These are phyloP conservation scores for Pelusios castaneus DNA, from an alignment of 2,113 vertebrate genomes.

Conservation along the genomic window DNA sequence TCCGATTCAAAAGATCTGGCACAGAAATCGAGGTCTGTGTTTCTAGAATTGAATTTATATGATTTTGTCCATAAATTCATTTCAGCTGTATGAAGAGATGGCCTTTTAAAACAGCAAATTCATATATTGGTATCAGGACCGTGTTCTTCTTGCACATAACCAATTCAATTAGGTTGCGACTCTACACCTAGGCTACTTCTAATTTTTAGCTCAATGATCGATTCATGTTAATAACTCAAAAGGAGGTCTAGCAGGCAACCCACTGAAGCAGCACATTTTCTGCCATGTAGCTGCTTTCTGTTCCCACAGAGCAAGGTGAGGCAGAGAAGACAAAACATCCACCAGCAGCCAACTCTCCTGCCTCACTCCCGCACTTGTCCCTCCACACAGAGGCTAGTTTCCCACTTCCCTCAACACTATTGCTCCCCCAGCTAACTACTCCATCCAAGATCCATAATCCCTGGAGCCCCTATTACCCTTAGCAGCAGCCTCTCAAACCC, in stretches of 20 bases:
- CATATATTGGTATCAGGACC: neutral
- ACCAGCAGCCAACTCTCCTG: neutral
- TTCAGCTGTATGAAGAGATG: neutral
- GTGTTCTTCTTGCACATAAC: neutral
- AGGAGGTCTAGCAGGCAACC: constrained; percentile 1
- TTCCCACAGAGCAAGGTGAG: constrained; percentile 26
- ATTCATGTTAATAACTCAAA: constrained; percentile 10
- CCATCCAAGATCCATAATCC: neutral
- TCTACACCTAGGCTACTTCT: neutral
- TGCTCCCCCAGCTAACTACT: neutral
- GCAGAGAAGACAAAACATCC: neutral
- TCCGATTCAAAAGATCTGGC: neutral
- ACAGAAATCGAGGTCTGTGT: neutral
- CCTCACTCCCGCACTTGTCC: neutral
- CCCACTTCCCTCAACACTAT: neutral
- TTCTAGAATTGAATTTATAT: neutral
- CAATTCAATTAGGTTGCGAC: neutral
- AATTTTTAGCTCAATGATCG: neutral
- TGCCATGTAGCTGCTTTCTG: neutral
- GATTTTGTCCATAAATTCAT: neutral
- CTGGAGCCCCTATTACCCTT: neutral
- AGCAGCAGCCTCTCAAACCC: neutral
- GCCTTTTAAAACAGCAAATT: neutral
- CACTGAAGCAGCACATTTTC: constrained; percentile 16
- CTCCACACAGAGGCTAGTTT: neutral